phyloP scores from a whole-genome alignment of 2,888 invertebrate species.

The Dimorphilus gyrociliatus region DNA sequence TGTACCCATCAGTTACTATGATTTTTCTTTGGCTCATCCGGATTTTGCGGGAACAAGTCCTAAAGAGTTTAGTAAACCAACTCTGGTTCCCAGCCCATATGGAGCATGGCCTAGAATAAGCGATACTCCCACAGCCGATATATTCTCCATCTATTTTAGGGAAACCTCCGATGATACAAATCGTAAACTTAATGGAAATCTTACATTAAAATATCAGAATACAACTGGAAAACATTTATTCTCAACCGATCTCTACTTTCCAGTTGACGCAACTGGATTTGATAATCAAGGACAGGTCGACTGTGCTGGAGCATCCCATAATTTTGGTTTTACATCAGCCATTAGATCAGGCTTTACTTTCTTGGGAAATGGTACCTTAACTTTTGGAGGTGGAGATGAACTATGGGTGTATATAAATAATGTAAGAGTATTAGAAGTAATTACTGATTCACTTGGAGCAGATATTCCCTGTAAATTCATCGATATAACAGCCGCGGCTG shows the following conservation, averaged over 20 bases:
- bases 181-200: slow-evolving; percentile 7
- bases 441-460: slow-evolving; percentile 4
- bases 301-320: too few species aligned
- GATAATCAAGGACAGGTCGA: background rate
- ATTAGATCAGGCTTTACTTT: slow-evolving; percentile 17
- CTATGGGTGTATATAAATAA: slow-evolving; percentile 24
- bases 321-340: slow-evolving; percentile 14
- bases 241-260: too few species aligned
- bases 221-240: slow-evolving; percentile 1
- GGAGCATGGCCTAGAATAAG: slow-evolving; percentile 13
- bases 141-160: slow-evolving; percentile 19
- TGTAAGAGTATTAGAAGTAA: slow-evolving; percentile 15
- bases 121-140: slow-evolving; percentile 12
- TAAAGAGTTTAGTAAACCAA: slow-evolving; percentile 6
- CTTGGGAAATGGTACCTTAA: slow-evolving; percentile 16
- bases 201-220: slow-evolving; percentile 6
- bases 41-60: slow-evolving; percentile 7
- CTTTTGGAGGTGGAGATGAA: slow-evolving; percentile 21
- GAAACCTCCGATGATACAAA: slow-evolving; percentile 8
- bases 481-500: slow-evolving; percentile 5
- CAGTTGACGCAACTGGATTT: too few species aligned
- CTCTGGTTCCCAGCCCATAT: slow-evolving; percentile 14
- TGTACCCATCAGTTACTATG: slow-evolving; percentile 12
- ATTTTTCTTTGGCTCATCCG: slow-evolving; percentile 8
- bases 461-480: slow-evolving; percentile 6